Conservation (phyloP, 2,113 vertebrate species). For the Anoplopoma fimbria region DNA sequence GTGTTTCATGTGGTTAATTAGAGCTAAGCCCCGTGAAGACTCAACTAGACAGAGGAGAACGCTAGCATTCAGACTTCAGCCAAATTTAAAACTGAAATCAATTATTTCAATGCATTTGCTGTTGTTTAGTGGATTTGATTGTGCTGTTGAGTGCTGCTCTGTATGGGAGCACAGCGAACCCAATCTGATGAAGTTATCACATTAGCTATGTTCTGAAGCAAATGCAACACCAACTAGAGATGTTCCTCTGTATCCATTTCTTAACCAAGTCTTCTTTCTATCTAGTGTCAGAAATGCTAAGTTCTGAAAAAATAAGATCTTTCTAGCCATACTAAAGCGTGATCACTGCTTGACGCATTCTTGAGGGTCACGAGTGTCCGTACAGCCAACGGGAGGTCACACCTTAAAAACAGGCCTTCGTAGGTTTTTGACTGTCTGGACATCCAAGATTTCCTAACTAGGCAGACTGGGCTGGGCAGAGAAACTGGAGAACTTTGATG, state of each 20-base stretch:
- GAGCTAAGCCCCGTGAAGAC: not conserved
- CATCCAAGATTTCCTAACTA: too few relatives aligned
- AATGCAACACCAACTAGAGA: not conserved
- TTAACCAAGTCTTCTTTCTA: not conserved
- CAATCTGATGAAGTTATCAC: not conserved
- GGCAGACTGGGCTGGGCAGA: not conserved
- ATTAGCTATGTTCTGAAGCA: not conserved
- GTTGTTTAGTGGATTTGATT: not conserved
- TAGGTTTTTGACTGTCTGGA: too few relatives aligned
- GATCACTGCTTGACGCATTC: too few relatives aligned
- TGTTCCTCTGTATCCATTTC: too few relatives aligned
- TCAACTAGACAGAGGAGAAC: not conserved
- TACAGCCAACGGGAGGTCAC: not conserved
- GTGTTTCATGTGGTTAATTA: not conserved
- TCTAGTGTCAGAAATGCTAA: not conserved
- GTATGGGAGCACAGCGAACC: not conserved
- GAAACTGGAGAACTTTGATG: too few relatives aligned
- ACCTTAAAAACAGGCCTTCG: too few relatives aligned
- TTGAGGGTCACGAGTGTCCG: not conserved
- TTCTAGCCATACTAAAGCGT: not conserved
- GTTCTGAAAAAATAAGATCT: not conserved
- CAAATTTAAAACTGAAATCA: not conserved
- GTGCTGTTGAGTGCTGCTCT: not conserved
- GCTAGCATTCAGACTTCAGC: not conserved
- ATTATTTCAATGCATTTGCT: not conserved